Evolutionary conservation across 2,113 vertebrate species (phyloP).

Genomic region (Choloepus hoffmanni): DNA sequence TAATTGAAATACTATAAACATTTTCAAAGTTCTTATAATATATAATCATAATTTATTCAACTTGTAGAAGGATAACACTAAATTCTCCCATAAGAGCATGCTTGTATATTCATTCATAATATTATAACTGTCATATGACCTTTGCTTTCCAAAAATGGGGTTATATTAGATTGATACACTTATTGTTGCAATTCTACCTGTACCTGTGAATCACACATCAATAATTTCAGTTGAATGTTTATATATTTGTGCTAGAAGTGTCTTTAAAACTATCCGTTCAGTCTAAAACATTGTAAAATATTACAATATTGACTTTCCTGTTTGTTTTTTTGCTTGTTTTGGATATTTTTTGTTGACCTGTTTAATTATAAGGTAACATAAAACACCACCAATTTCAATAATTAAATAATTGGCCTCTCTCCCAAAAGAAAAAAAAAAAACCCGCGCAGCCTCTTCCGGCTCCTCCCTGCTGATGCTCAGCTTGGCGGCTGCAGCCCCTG

Average conservation of each 20-base stretch:
- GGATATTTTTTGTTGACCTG: not conserved
- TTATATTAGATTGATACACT: not conserved
- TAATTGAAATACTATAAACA: constrained; percentile 27
- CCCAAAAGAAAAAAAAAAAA: not conserved
- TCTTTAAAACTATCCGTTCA: constrained; percentile 4
- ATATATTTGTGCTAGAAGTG: constrained; percentile 39
- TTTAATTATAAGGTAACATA: not conserved
- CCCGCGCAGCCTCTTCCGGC: too few species aligned
- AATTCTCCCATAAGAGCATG: not conserved
- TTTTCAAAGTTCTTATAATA: constrained; percentile 3
- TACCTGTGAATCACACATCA: not conserved
- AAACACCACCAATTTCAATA: constrained; percentile 8
- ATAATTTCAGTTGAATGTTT: constrained; percentile 58
- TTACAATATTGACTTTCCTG: not conserved
- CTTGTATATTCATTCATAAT: not conserved
- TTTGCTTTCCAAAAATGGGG: not conserved
- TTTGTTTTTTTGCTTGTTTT: not conserved
- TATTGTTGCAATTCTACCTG: not conserved
- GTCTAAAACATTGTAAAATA: not conserved
- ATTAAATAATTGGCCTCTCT: not conserved
- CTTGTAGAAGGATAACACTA: not conserved
- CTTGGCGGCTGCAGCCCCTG: too few species aligned
- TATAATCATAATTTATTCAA: constrained; percentile 44
- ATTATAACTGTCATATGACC: not conserved
- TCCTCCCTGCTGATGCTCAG: too few species aligned